Base-by-base conservation (phyloP, 2,797 vertebrate species). In the Epinephelus malabaricus region DNA sequence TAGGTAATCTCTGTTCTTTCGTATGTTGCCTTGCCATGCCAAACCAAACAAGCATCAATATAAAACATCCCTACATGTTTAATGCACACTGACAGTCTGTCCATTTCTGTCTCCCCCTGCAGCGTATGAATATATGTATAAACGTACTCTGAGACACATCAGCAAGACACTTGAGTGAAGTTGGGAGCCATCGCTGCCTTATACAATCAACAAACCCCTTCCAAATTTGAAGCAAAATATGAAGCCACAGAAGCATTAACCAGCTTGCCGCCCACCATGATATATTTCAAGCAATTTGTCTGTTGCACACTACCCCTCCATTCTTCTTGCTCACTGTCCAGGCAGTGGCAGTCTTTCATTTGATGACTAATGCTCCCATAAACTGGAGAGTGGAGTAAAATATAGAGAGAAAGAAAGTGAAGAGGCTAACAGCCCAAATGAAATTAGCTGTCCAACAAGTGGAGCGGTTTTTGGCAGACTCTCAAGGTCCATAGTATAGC, bases 401-500 rank as follows among this genome's bases (percentile, higher is more conserved):
- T 75, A 75, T 30, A 62, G 51, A 67, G 65, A 69, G 59, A 76
- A 64, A 40, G 30, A 60, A 69, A 73, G 70, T 17, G 76, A 69
- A 74, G 15, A n/a, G 53, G 81, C 80, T 56, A 77, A 66, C 69
- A 71, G 74, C 61, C 72, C 66, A 84, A 85, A 89, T 86, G 2
- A 83, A 90, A 89, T 84, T 73, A 88, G 77, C 79, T 27, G 38
- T 74, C 83, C 79, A 88, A 82, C 75, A 79, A 84, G 71, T 59
- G 61, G 54, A 86, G 67, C 54, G 0, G 21, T 69, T 73, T 76
- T 85, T 90, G 89, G 88, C 86, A 69, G 68, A 27, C 49, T 69
- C 76, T 79, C 69, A 2, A 64, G 47, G 69, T 56, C 51, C 56
- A 73, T 69, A 51, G 67, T 76, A 82, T 53, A 72, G 63, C 58